Evolutionary conservation across 2,888 invertebrate species (phyloP), one percentile per base, ranked within the genome.

Genomic region (Megaustenia siamemsis): DNA sequence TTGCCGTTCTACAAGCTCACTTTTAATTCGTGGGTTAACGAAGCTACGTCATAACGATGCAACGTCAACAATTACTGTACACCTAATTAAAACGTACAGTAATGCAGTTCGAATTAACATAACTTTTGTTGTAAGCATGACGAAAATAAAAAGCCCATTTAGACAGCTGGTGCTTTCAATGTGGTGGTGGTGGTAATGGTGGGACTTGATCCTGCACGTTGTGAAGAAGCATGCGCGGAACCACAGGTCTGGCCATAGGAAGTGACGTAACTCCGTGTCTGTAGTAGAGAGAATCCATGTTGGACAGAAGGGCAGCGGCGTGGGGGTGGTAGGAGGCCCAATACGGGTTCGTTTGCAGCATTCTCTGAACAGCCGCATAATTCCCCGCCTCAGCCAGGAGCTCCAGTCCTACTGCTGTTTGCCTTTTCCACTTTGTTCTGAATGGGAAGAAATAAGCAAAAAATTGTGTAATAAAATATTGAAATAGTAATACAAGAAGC

Each of bases 361-460:
- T 95, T 87, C 99, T 96, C 95, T 99, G 99, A 93, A 99, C 97
- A n/a, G 99, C 99, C 0, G 98, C 98, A 95, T 98, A 98, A 95
- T 99, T 99, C 15, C 98, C 98, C 0, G 99, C 98, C 94, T 99
- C 99, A 2, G 98, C 98, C 84, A 99, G 95, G 66, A 99, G 96
- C 94, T 99, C 99, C 90, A 99, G 94, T 0, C 99, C 99, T 3
- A 99, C 99, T 0, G 99, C 98, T 28, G 99, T 98, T 94, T 99
- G 99, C 1, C 99, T 96, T 95, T 99, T 99, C 99, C 99, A 99
- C 95, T 99, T 99, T 94, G 99, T 99, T 94, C 98, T 98, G 96
- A 56, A n/a, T n/a, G n/a, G n/a, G n/a, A n/a, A n/a, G n/a, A n/a
- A n/a, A n/a, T n/a, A n/a, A n/a, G n/a, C n/a, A n/a, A n/a, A n/a